A percentile compares a stretch with the other conserved stretches of the same genome.
Evolutionary conservation across 2,888 invertebrate species (phyloP).

Genomic region (Therioaphis trifolii): DNA sequence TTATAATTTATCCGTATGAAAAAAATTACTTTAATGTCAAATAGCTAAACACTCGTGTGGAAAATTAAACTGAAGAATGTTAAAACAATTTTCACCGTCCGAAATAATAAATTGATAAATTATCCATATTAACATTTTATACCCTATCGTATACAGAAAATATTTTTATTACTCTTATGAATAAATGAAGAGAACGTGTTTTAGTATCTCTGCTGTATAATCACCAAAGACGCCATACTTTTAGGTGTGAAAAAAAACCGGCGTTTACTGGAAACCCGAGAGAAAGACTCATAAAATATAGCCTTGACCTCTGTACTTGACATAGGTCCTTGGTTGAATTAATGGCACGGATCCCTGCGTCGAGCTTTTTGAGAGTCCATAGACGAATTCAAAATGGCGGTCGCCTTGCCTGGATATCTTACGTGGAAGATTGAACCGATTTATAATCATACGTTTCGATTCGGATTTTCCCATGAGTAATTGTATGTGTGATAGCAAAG

Average conservation of each 20-base stretch:
- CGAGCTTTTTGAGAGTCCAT: conserved; percentile 4
- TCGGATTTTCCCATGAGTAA: conserved; percentile 1
- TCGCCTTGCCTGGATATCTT: conserved; percentile 1
- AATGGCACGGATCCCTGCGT: conserved; percentile 20
- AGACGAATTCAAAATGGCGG: conserved; percentile 49
- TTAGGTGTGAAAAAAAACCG: not conserved
- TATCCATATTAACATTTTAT: no score
- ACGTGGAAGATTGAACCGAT: conserved; percentile 27
- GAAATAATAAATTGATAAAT: no score
- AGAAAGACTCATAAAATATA: conserved; percentile 41
- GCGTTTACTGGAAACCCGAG: not conserved
- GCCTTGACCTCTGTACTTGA: conserved; percentile 40
- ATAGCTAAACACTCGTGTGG: no score
- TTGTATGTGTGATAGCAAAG: not conserved
- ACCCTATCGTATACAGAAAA: not conserved
- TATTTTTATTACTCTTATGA: not conserved
- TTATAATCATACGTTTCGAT: conserved; percentile 48
- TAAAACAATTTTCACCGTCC: no score
- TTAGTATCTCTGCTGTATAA: not conserved
- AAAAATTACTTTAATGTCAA: no score
- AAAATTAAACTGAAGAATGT: no score
- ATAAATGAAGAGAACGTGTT: not conserved
- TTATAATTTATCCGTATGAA: no score
- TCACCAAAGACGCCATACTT: not conserved
- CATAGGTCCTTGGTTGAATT: conserved; percentile 43